Conservation (phyloP, 1,140 invertebrate genomes). For the Ceratina calcarata region DNA sequence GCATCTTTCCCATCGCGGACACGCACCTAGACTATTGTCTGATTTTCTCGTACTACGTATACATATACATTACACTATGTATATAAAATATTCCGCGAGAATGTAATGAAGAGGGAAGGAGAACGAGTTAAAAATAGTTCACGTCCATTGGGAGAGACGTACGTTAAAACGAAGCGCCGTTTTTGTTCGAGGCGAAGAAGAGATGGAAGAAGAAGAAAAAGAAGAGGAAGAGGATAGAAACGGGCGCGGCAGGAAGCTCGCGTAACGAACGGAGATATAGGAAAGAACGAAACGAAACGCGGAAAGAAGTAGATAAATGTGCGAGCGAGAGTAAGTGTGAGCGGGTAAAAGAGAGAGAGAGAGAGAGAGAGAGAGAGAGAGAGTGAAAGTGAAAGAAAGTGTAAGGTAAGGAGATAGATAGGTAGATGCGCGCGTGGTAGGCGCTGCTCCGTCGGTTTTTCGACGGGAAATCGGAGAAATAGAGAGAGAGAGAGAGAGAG, state of each 20-base stretch:
- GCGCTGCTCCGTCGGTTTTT: conserved; percentile 7
- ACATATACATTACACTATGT: conserved; percentile 4
- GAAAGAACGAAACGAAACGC: background rate
- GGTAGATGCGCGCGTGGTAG: background rate
- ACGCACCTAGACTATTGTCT: conserved; percentile 51
- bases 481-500: background rate
- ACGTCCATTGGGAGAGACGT: conserved; percentile 33
- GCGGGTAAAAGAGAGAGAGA: background rate
- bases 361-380: background rate
- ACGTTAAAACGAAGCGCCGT: conserved; percentile 22
- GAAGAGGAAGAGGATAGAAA: background rate
- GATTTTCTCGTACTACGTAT: conserved; percentile 37
- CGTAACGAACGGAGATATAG: conserved; percentile 9
- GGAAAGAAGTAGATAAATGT: conserved; percentile 9
- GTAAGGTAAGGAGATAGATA: background rate
- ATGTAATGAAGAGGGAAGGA: conserved; percentile 16
- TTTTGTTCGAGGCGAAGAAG: conserved; percentile 30
- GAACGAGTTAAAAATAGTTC: conserved; percentile 17
- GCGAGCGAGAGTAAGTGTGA: background rate
- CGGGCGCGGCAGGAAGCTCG: conserved; percentile 8
- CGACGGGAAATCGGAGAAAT: background rate
- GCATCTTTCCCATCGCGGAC: conserved; percentile 30
- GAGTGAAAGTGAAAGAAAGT: background rate
- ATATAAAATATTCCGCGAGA: conserved; percentile 6
- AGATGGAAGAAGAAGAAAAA: no score